phyloP scores from a whole-genome alignment of 2,797 vertebrate genomes.

The Antennarius maculatus region DNA sequence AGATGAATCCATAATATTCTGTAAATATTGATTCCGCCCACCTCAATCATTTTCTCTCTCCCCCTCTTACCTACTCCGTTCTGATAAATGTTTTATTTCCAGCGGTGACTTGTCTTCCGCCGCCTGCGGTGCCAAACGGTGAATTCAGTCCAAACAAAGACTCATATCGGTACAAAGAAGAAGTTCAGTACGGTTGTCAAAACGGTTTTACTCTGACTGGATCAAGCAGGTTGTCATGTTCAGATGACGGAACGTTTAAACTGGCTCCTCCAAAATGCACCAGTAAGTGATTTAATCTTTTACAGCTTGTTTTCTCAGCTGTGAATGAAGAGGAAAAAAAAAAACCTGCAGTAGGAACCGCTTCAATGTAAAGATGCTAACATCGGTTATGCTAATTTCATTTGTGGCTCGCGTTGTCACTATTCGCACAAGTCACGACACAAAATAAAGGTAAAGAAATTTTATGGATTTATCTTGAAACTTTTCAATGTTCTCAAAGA shows the following conservation, averaged over 20 bases:
- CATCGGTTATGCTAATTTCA: rapidly evolving
- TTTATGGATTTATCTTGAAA: constrained; percentile 4
- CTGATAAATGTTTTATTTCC: constrained; percentile 26
- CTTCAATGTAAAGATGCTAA: too few relatives aligned
- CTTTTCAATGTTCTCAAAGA: too few relatives aligned
- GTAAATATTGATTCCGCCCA: not conserved
- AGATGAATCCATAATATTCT: not conserved
- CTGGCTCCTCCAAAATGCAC: constrained; percentile 46
- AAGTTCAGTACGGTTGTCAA: constrained; percentile 26
- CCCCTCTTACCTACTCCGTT: not conserved
- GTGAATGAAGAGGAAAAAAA: too few relatives aligned
- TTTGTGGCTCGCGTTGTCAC: constrained; percentile 10
- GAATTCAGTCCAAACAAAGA: rapidly evolving
- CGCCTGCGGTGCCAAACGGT: rapidly evolving
- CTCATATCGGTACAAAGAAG: rapidly evolving
- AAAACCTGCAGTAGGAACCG: too few relatives aligned
- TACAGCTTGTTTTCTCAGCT: too few relatives aligned
- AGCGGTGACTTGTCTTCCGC: constrained; percentile 40
- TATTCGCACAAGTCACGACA: not conserved
- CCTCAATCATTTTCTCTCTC: too few relatives aligned
- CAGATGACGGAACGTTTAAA: not conserved
- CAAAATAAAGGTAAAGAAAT: not conserved
- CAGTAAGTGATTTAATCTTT: constrained; percentile 29
- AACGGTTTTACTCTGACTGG: not conserved
- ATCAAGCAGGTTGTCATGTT: not conserved